phyloP scores from a whole-genome alignment of 2,113 vertebrate species.

The Tetrax tetrax region DNA sequence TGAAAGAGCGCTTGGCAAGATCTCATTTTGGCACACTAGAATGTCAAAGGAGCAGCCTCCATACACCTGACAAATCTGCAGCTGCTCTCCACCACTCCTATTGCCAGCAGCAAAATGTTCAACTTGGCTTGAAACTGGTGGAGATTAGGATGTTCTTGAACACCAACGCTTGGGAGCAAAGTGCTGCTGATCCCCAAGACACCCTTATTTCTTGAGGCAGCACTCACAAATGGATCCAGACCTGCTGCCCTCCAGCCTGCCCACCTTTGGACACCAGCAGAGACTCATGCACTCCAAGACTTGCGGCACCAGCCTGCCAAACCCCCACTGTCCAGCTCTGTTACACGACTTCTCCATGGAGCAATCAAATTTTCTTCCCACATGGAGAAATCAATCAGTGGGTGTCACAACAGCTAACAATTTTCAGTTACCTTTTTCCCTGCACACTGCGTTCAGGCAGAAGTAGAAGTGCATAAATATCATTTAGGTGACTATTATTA shows the following conservation, averaged over 20 bases:
- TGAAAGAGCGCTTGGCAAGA: accelerated
- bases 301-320: background rate
- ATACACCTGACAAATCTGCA: background rate
- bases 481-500: background rate
- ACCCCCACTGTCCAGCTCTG: background rate
- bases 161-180: background rate
- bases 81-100: background rate
- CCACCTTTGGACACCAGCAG: background rate
- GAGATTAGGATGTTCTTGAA: background rate
- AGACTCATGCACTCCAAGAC: background rate
- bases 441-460: background rate
- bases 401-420: background rate
- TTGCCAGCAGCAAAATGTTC: background rate
- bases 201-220: background rate
- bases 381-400: background rate
- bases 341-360: background rate
- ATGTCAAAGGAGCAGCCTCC: background rate
- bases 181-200: background rate
- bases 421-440: background rate
- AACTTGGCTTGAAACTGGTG: background rate
- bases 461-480: background rate
- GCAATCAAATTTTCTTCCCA: background rate
- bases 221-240: background rate
- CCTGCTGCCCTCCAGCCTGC: background rate
- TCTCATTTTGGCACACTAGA: background rate